Conservation (phyloP, 2,113 vertebrate species). For the Brachypteracias leptosomus region DNA sequence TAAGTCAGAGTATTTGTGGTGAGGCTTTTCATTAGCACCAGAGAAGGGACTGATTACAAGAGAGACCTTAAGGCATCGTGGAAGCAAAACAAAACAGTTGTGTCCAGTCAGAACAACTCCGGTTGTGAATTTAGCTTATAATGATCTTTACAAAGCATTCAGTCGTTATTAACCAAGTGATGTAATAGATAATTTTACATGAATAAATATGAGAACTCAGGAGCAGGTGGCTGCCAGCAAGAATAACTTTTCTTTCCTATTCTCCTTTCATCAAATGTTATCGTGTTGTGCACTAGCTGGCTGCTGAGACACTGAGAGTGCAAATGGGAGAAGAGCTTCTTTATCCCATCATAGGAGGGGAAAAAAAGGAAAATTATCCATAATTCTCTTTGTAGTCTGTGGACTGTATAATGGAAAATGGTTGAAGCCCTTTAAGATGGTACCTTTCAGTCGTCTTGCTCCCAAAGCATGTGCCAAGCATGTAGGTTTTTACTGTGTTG, state of each 20-base stretch:
- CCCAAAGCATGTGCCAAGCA: neutral
- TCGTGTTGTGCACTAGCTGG: neutral
- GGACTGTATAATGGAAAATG: neutral
- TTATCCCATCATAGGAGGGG: neutral
- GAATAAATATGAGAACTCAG: conserved; percentile 19
- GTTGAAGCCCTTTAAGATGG: neutral
- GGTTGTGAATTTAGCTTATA: conserved; percentile 4
- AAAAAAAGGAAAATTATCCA: neutral
- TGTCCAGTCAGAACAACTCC: conserved; percentile 58
- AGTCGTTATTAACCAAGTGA: conserved; percentile 41
- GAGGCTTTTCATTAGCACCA: conserved; percentile 53
- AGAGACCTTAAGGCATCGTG: conserved; percentile 29
- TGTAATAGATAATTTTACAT: conserved; percentile 22
- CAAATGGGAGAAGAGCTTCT: neutral
- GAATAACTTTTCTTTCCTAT: neutral
- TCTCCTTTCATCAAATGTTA: neutral
- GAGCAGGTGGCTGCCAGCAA: neutral
- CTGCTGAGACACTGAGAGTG: neutral
- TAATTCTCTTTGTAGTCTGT: neutral
- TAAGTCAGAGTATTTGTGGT: conserved; percentile 8
- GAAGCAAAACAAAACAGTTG: conserved; percentile 48
- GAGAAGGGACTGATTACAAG: conserved; percentile 2
- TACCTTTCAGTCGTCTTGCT: neutral
- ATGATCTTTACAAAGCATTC: neutral
- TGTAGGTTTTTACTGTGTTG: neutral